Base-by-base conservation (phyloP, 2,888 invertebrate species). In the Steromphala cineraria region DNA sequence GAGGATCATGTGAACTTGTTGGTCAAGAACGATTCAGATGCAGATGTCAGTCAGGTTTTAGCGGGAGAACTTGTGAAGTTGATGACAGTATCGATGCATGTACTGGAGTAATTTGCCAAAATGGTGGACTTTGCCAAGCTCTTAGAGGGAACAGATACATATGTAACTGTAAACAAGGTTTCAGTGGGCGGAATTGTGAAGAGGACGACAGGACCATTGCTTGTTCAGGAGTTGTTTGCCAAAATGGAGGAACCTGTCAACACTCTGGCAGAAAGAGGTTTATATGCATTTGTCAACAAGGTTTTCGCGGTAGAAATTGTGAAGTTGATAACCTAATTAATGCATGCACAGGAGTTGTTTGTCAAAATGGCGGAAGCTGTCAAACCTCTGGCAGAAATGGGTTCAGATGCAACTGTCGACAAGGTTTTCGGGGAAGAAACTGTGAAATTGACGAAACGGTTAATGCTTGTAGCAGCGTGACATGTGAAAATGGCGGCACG, bases 401-500 rank as follows among this genome's bases (percentile, higher is more conserved):
- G 24, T 75, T 52, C 17, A 75, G 24, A 15, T 75, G 75, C 7
- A 17, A 28, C 15, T 75, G 75, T 75, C 75, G 21, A 19, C n/a
- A 21, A 40, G 75, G 75, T 21, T 75, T 46, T 31, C 46, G 53
- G 52, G 75, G 75, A 10, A 75, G 24, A 24, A 75, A 75, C 17
- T 75, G 75, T 52, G 52, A 75, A 31, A 40, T 75, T 13, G 19
- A 24, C 24, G 75, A 75, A 13, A 75, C 21, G 7, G 46, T 46
- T 46, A 36, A 31, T 15, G 40, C 36, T n/a, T 79, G 79, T 55
- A 36, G n/a, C 28, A 55, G 36, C 28, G 67, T 71, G 19, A 52
- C 75, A n/a, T 79, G 79, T 55, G 31, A 76, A 55, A 76, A 76
- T 31, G 76, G 76, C 0, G 76, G 76, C 7, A 76, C 55, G 7